Percentiles rank a stretch among this genome's conserved stretches.
phyloP scores from a whole-genome alignment of 2,797 vertebrate genomes.

The Anguilla megastoma region DNA sequence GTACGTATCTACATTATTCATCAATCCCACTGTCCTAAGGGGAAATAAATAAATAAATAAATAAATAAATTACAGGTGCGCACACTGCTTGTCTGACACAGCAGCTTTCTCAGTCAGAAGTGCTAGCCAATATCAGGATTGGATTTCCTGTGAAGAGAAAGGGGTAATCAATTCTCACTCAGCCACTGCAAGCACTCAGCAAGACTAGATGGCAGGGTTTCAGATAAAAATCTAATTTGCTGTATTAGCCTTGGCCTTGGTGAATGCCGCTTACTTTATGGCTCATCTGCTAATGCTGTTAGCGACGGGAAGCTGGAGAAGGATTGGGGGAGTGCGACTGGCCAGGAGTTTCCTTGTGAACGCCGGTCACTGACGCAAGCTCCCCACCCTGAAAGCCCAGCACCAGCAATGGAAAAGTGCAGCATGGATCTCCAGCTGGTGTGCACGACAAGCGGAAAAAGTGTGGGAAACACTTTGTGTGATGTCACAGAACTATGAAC shows the following conservation, averaged over 20 bases:
- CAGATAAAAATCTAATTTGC: constrained; percentile 40
- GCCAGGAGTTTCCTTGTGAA: constrained; percentile 12
- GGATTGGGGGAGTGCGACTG: neutral
- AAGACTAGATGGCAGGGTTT: constrained; percentile 32
- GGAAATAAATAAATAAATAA: neutral
- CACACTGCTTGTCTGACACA: constrained; percentile 7
- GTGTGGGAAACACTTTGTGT: neutral
- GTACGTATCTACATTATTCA: neutral
- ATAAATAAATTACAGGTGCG: neutral
- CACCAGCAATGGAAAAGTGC: neutral
- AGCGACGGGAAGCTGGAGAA: constrained; percentile 38
- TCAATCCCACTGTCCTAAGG: neutral
- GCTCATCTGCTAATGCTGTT: constrained; percentile 38
- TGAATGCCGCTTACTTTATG: constrained; percentile 31
- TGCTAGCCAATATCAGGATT: constrained; percentile 48
- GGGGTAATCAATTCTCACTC: constrained; percentile 49
- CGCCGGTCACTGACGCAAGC: neutral
- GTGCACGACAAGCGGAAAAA: neutral
- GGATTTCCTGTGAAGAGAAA: constrained; percentile 45
- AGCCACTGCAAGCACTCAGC: constrained; percentile 37
- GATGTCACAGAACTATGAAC: neutral
- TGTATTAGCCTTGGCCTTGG: constrained; percentile 37
- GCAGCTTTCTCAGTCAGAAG: constrained; percentile 27
- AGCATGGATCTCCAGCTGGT: neutral
- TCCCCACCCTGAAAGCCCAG: neutral